Evolutionary conservation across 2,888 invertebrate genomes (phyloP), one percentile per base, ranked within the genome.

Genomic region (Beris morrisii): DNA sequence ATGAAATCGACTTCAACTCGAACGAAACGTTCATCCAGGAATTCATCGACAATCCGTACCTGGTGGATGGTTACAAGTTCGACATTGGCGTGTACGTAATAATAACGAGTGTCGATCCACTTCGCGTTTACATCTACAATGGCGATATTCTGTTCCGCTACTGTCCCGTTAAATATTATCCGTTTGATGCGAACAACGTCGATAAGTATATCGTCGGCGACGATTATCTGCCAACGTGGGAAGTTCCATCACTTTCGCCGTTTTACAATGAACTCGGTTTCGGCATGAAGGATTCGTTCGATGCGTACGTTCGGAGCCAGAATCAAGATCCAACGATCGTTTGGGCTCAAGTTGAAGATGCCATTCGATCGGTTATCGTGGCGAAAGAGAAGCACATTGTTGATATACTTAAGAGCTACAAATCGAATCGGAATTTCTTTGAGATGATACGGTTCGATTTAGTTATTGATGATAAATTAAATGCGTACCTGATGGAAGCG

Each of bases 381-480:
- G 84, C 84, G 54, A 95, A 94, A 76, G 93, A 95, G 77, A 79
- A 84, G 28, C 80, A 85, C 61, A 86, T 96, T 32, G 82, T 87
- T 38, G 83, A 87, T 28, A 82, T 87, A 28, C 79, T 87, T 67
- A 82, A 82, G 76, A 67, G 71, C 0, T 79, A 77, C 67, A 77
- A 75, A 65, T 85, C 85, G 0, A 81, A 82, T 52, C 80, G 84
- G 15, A 91, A 90, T 73, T 97, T 95, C 79, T 98, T 98, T 80
- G 97, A 98, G 81, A 84, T 98, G 84, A 90, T 96, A 82, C 87
- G 98, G 38, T 93, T 98, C 76, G 98, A 98, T 79, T 90, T 98
- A 76, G 89, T 95, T 0, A 82, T 97, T 3, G 95, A 97, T 77
- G 91, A 93, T 71, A 83, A 94, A 64, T 78, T 97, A 0, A 90